Conservation (phyloP, 2,113 vertebrate genomes). For the Synodontis membranacea region DNA sequence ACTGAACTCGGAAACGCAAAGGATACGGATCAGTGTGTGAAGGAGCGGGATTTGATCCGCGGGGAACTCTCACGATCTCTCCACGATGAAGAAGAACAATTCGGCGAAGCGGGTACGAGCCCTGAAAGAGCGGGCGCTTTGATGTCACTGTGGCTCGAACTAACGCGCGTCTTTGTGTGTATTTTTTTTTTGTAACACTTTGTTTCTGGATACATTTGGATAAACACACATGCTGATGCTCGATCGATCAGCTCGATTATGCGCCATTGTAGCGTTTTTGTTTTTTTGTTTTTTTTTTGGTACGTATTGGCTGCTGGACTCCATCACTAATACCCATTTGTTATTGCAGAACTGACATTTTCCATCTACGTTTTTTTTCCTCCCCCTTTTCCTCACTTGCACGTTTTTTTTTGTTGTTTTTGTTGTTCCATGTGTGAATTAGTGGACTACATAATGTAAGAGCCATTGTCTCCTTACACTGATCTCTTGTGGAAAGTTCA, state of each 20-base stretch:
- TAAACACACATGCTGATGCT: not conserved
- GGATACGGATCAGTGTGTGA: slow-evolving; percentile 33
- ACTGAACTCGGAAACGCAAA: slow-evolving; percentile 29
- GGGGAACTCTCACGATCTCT: slow-evolving; percentile 6
- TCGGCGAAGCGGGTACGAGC: slow-evolving; percentile 78
- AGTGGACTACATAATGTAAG: not conserved
- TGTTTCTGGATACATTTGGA: slow-evolving; percentile 6
- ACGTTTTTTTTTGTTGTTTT: not conserved
- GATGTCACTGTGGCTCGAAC: slow-evolving; percentile 27
- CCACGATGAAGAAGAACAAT: slow-evolving; percentile 82
- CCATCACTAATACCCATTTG: slow-evolving; percentile 8
- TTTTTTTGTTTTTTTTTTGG: not conserved
- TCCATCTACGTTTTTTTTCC: not conserved
- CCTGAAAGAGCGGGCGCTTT: not conserved
- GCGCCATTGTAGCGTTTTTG: slow-evolving; percentile 11
- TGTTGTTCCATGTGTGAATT: slow-evolving; percentile 4
- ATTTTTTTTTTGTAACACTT: slow-evolving; percentile 21
- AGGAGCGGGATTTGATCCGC: slow-evolving; percentile 30
- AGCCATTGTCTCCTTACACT: not conserved
- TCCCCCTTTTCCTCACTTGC: not conserved
- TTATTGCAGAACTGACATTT: slow-evolving; percentile 29
- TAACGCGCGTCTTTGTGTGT: slow-evolving; percentile 22
- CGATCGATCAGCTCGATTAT: not conserved
- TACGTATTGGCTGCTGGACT: slow-evolving; percentile 16
- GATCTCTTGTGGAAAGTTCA: slow-evolving; percentile 29